phyloP scores from a whole-genome alignment of 2,113 vertebrate species.

The Pseudorhombus dupliciocellatus region DNA sequence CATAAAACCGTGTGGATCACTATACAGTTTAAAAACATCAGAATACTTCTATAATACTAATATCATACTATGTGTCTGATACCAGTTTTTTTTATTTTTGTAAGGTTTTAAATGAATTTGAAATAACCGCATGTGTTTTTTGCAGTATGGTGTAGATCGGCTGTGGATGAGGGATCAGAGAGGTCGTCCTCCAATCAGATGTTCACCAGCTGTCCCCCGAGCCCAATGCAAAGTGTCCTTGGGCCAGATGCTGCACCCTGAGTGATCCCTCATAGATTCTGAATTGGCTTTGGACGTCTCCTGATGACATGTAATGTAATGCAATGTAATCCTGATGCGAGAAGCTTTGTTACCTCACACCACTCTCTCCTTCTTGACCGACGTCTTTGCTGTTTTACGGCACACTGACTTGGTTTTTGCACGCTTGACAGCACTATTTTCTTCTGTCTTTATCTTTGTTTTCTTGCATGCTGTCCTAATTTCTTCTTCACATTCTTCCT shows the following conservation, averaged over 20 bases:
- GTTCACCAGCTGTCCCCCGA: no score
- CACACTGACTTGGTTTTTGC: conserved; percentile 16
- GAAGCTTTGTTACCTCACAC: conserved; percentile 25
- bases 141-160: no score
- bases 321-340: background rate
- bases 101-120: no score
- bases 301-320: background rate
- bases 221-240: no score
- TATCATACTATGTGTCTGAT: background rate
- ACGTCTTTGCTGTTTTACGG: conserved; percentile 43
- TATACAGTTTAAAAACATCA: no score
- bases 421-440: conserved; percentile 11
- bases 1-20: background rate
- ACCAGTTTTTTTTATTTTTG: no score
- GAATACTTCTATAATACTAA: background rate
- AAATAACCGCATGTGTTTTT: no score
- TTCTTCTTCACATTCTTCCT: conserved; percentile 50
- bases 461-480: conserved; percentile 11
- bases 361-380: conserved; percentile 33
- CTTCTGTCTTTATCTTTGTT: conserved; percentile 29
- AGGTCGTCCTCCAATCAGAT: no score
- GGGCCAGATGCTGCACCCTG: no score
- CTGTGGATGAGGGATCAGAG: no score
- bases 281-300: no score
- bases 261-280: no score